Base-by-base conservation (phyloP, 1,140 invertebrate genomes). In the Whitmania pigra region DNA sequence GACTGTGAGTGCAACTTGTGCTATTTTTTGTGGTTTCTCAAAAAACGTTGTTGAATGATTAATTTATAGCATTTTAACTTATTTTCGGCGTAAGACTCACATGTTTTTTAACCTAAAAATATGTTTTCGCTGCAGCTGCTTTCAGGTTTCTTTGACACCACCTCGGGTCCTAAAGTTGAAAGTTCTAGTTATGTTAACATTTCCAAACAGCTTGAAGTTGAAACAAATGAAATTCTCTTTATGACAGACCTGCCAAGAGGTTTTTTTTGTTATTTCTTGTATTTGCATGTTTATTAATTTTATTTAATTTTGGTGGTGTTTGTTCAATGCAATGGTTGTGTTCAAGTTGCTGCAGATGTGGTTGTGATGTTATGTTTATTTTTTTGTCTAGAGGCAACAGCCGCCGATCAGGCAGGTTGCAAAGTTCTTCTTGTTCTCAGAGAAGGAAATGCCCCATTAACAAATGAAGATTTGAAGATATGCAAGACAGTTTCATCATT, bases 71-170 rank as follows among this genome's bases (percentile, higher is more conserved):
- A 49, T 49, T 49, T 49, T 11, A 49, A 15, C 43, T 49, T 49
- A 15, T 49, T 49, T 5, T 49, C 43, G 15, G n/a, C n/a, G n/a
- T n/a, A n/a, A n/a, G n/a, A n/a, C n/a, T n/a, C n/a, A n/a, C n/a
- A n/a, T n/a, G n/a, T n/a, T n/a, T n/a, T 49, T 49, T 49, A 49
- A 17, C 0, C 43, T 49, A 49, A 49, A 49, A 49, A 13, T 49
- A 49, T 49, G 9, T 15, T 17, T 17, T 49, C 13, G 1, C 77
- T 77, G 43, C 78, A 87, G 82, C 85, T 87, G 70, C 88, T 96
- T 54, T 87, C 85, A 73, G 89, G 87, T 25, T 88, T 92, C 81
- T 96, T 93, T 81, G 93, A 96, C 79, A 93, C 91, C 15, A 88
- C 86, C 57, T 86, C 90, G 66, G 93, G 93, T 0, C 77, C 85